Conservation (phyloP, 2,797 vertebrate genomes). For the Myotis daubentonii region DNA sequence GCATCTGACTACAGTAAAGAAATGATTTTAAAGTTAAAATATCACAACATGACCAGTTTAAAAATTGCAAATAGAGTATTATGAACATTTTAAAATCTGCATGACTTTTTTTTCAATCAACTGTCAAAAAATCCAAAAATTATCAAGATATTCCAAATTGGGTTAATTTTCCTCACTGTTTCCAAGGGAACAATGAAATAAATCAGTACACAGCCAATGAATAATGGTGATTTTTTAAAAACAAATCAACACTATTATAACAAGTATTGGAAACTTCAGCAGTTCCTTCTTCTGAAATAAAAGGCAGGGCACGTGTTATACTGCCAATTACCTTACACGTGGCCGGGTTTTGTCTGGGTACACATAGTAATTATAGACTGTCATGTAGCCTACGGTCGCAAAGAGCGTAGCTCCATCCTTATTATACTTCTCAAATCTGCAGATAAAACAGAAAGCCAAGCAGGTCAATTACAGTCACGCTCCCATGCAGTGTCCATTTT, state of each 20-base stretch:
- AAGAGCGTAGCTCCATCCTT: slow-evolving; percentile 99
- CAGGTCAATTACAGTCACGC: slow-evolving; percentile 99
- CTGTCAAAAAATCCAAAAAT: slow-evolving; percentile 73
- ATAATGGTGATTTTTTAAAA: slow-evolving; percentile 83
- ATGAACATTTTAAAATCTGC: slow-evolving; percentile 49
- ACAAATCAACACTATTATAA: slow-evolving; percentile 88
- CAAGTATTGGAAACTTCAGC: slow-evolving; percentile 90
- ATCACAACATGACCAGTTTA: slow-evolving; percentile 43
- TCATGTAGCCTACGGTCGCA: slow-evolving; percentile 99
- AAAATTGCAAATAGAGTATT: slow-evolving; percentile 55
- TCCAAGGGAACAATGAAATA: slow-evolving; percentile 84
- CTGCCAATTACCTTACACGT: slow-evolving; percentile 99
- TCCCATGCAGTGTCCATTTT: slow-evolving; percentile 97
- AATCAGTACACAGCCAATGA: slow-evolving; percentile 82
- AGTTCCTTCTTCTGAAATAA: slow-evolving; percentile 91
- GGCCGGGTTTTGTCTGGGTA: slow-evolving; percentile 99
- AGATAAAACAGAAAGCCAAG: slow-evolving; percentile 99
- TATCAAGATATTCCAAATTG: slow-evolving; percentile 75
- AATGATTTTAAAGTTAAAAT: slow-evolving; percentile 75
- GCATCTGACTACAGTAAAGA: slow-evolving; percentile 93
- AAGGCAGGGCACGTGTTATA: slow-evolving; percentile 96
- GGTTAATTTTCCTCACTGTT: slow-evolving; percentile 76
- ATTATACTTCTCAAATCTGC: slow-evolving; percentile 99
- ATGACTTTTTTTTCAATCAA: slow-evolving; percentile 37
- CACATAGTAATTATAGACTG: slow-evolving; percentile 99